Evolutionary conservation across 2,888 invertebrate species (phyloP).

Genomic region (Stratiomys singularior): DNA sequence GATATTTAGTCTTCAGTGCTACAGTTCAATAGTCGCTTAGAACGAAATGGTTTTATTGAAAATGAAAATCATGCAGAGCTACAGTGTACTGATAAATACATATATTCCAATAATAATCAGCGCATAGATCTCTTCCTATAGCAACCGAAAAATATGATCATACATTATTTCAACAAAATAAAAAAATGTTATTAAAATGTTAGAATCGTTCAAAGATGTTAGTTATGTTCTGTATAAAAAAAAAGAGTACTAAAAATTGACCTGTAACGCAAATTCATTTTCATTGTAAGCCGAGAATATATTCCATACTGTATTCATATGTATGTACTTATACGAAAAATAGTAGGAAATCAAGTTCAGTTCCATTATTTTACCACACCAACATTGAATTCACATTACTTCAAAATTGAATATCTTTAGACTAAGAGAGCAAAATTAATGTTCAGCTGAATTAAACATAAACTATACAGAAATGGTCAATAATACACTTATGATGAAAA

Average conservation of each 20-base stretch:
- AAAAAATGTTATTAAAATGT: constrained; percentile 27
- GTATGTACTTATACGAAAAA: neutral
- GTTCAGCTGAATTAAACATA: neutral
- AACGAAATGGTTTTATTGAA: too few relatives aligned
- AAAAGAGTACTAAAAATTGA: constrained; percentile 1
- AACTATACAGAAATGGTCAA: too few relatives aligned
- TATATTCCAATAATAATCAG: constrained; percentile 21
- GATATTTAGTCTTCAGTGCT: neutral
- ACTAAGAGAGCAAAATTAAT: neutral
- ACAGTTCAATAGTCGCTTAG: too few relatives aligned
- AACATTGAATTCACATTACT: constrained; percentile 9
- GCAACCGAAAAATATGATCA: constrained; percentile 8
- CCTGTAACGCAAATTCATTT: neutral
- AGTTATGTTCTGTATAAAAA: constrained; percentile 40
- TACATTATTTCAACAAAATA: constrained; percentile 4
- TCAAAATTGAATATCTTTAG: neutral
- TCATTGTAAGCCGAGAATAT: constrained; percentile 15
- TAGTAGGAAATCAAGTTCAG: constrained; percentile 4
- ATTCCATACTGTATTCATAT: constrained; percentile 13
- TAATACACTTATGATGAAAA: too few relatives aligned
- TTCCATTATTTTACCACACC: neutral
- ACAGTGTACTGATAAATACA: constrained; percentile 21
- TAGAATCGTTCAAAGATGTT: constrained; percentile 22
- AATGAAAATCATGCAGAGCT: constrained; percentile 1
- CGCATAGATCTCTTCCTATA: constrained; percentile 44